phyloP scores from a whole-genome alignment of 2,113 vertebrate species.

The Phrynosoma platyrhinos region DNA sequence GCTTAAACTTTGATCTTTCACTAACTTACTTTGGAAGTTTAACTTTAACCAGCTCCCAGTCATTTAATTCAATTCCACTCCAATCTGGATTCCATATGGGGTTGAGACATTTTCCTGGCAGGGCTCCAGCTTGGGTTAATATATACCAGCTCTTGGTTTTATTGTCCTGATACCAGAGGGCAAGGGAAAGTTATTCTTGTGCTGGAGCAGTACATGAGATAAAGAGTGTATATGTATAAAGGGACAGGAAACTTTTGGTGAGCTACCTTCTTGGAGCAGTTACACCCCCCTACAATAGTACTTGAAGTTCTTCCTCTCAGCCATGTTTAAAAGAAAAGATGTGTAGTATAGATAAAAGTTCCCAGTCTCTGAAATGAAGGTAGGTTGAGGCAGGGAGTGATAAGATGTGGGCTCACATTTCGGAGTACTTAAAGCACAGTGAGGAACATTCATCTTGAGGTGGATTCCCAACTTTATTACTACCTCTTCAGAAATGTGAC shows the following conservation, averaged over 20 bases:
- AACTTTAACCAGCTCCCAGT: conserved; percentile 69
- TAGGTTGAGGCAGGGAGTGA: neutral
- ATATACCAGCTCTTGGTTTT: conserved; percentile 41
- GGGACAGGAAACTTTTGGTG: conserved; percentile 12
- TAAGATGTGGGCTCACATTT: neutral
- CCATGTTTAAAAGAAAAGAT: neutral
- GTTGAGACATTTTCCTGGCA: conserved; percentile 39
- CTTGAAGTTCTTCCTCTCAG: neutral
- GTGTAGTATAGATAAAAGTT: neutral
- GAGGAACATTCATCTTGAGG: neutral
- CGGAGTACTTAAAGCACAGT: neutral
- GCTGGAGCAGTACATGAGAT: neutral
- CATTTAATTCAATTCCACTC: conserved; percentile 67
- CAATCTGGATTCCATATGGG: conserved; percentile 48
- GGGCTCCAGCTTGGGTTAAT: conserved; percentile 43
- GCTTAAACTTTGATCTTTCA: conserved; percentile 69
- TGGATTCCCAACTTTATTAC: neutral
- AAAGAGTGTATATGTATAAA: conserved; percentile 5
- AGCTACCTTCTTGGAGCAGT: neutral
- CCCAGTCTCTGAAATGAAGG: neutral
- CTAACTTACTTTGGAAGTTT: conserved; percentile 62
- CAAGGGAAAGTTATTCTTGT: conserved; percentile 39
- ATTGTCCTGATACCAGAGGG: conserved; percentile 32
- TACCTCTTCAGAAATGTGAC: neutral
- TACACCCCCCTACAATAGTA: neutral